Conservation (phyloP, 2,797 vertebrate genomes). For the Macroramphosus scolopax region DNA sequence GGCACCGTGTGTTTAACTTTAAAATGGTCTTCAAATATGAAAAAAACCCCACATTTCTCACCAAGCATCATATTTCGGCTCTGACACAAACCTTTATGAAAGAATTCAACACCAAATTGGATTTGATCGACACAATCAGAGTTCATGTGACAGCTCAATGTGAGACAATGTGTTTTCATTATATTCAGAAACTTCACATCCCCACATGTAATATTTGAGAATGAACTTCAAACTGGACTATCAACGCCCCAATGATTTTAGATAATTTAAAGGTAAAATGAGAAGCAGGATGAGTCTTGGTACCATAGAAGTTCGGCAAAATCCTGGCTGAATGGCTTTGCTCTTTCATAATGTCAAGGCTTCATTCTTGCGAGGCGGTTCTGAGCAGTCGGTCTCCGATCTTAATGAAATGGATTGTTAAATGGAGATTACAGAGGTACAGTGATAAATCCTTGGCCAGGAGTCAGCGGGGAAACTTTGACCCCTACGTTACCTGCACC, state of each 20-base stretch:
- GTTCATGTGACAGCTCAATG: no score
- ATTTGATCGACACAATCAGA: no score
- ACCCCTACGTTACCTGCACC: slow-evolving; percentile 52
- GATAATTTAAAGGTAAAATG: slow-evolving; percentile 31
- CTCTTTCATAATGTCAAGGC: slow-evolving; percentile 43
- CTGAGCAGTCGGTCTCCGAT: slow-evolving; percentile 47
- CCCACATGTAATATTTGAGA: slow-evolving; percentile 7
- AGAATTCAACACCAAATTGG: no score
- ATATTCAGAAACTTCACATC: slow-evolving; percentile 17
- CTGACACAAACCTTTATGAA: no score
- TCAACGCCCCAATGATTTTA: slow-evolving; percentile 37
- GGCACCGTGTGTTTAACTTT: no score
- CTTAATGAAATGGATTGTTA: slow-evolving; percentile 56
- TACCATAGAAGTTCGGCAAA: slow-evolving; percentile 36
- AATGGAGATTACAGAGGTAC: slow-evolving; percentile 46
- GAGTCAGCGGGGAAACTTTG: slow-evolving; percentile 55
- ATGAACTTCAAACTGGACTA: slow-evolving; percentile 17
- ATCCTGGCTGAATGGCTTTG: slow-evolving; percentile 35
- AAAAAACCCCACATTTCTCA: slow-evolving; percentile 18
- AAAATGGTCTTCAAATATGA: no score
- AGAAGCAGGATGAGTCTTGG: slow-evolving; percentile 25
- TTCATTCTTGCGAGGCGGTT: slow-evolving; percentile 22
- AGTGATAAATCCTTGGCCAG: slow-evolving; percentile 43
- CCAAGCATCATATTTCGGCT: no score
- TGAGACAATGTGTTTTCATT: no score